phyloP scores from a whole-genome alignment of 2,113 vertebrate genomes.

The Cyrtonyx montezumae region DNA sequence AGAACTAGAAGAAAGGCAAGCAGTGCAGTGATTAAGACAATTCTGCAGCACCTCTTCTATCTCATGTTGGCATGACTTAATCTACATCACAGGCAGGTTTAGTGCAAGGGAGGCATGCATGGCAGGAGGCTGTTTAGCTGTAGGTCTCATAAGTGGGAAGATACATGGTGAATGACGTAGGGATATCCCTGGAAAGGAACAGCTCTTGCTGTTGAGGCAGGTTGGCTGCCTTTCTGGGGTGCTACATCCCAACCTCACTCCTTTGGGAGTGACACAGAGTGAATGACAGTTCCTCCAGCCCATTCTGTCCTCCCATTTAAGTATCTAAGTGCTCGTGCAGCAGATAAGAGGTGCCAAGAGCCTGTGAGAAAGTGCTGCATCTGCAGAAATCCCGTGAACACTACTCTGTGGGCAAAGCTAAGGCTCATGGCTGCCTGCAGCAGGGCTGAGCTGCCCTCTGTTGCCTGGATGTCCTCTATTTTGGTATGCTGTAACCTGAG shows the following conservation, averaged over 20 bases:
- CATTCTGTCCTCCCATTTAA: background rate
- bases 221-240: background rate
- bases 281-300: background rate
- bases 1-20: background rate
- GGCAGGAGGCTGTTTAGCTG: background rate
- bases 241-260: background rate
- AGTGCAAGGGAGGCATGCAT: background rate
- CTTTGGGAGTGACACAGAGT: background rate
- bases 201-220: background rate
- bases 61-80: background rate
- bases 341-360: background rate
- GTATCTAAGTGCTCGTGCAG: background rate
- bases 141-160: background rate
- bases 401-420: background rate
- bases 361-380: background rate
- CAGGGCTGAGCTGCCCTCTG: background rate
- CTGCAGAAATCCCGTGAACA: background rate
- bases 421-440: background rate
- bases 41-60: background rate
- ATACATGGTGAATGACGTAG: background rate
- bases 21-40: background rate
- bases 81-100: background rate
- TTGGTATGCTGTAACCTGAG: background rate
- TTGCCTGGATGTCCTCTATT: background rate
- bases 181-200: background rate